Evolutionary conservation across 2,113 vertebrate genomes (phyloP), one percentile per base, ranked within the genome.

Genomic region (Sturnira hondurensis): DNA sequence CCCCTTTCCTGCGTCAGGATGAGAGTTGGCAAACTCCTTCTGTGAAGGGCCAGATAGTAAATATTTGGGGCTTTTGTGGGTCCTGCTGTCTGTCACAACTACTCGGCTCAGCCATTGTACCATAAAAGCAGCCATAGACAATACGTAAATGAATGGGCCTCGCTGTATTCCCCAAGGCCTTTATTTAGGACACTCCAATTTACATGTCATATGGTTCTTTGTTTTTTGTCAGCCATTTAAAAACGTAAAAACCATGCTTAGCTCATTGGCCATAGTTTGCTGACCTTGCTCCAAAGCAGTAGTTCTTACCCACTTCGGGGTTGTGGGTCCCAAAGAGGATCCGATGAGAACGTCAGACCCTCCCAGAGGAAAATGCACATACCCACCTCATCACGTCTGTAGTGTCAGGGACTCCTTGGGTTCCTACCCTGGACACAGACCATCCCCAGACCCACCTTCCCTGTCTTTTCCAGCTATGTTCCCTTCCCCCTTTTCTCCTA

Each of bases 101-200:
- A 2, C 61, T 50, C 26, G 8, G 0, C 7, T 68, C 4, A 50
- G 26, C 58, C 20, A 33, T 65, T 12, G n/a, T 36, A 1, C 50
- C 38, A 2, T 22, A 17, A 81, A 52, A 77, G 31, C 63, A 70
- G 58, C 33, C 67, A 17, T 4, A 16, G 74, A 45, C 13, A n/a
- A 2, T 36, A 45, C 2, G 0, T 14, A 36, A 22, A 43, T 10
- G 9, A 58, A n/a, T 1, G 7, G n/a, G 3, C 6, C 1, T 54
- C 13, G 5, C 84, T 33, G 4, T 71, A 38, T 67, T 10, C 16
- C 73, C 61, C 6, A 7, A 71, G 56, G 41, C 15, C 41, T 56
- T 43, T 52, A 28, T 58, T 65, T 52, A 71, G 41, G 28, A 85
- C 4, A 19, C 36, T 63, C 31, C 58, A 71, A 43, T 71, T 77